phyloP scores from a whole-genome alignment of 2,888 invertebrate species.

The Lasioglossum oenotherae region DNA sequence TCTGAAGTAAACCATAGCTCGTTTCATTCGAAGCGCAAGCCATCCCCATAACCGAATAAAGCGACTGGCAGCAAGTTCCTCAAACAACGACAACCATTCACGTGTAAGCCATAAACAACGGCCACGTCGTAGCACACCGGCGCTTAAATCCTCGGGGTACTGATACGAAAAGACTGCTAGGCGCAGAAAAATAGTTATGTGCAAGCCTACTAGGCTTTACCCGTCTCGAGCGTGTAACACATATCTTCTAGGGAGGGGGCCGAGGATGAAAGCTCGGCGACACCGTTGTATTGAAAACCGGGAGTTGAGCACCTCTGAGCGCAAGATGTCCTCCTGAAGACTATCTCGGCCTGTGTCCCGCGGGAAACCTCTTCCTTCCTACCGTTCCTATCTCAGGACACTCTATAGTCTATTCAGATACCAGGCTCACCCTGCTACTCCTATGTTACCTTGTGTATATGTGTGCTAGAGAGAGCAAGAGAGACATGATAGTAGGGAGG shows the following conservation, averaged over 20 bases:
- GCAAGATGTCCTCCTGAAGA: conserved; percentile 83
- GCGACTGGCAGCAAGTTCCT: not conserved
- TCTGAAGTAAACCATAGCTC: not conserved
- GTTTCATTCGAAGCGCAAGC: not conserved
- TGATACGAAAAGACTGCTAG: conserved; percentile 49
- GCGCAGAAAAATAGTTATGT: conserved; percentile 66
- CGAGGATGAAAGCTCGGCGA: conserved; percentile 64
- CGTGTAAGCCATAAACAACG: conserved; percentile 46
- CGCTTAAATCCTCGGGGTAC: conserved; percentile 57
- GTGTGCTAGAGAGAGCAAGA: conserved; percentile 43
- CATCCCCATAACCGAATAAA: not conserved
- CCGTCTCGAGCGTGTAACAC: conserved; percentile 62
- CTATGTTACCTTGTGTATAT: conserved; percentile 72
- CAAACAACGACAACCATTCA: conserved; percentile 27
- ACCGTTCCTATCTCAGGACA: conserved; percentile 83
- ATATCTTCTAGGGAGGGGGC: conserved; percentile 55
- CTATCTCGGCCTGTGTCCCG: conserved; percentile 83
- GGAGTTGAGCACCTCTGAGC: conserved; percentile 80
- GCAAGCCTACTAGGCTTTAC: conserved; percentile 68
- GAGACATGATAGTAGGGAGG: not conserved
- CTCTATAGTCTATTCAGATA: conserved; percentile 84
- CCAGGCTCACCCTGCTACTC: conserved; percentile 78
- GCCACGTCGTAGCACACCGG: conserved; percentile 38
- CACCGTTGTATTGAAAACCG: conserved; percentile 63
- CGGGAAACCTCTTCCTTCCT: conserved; percentile 81